Base-by-base conservation (phyloP, 2,888 invertebrate genomes). In the Acleris cristana region DNA sequence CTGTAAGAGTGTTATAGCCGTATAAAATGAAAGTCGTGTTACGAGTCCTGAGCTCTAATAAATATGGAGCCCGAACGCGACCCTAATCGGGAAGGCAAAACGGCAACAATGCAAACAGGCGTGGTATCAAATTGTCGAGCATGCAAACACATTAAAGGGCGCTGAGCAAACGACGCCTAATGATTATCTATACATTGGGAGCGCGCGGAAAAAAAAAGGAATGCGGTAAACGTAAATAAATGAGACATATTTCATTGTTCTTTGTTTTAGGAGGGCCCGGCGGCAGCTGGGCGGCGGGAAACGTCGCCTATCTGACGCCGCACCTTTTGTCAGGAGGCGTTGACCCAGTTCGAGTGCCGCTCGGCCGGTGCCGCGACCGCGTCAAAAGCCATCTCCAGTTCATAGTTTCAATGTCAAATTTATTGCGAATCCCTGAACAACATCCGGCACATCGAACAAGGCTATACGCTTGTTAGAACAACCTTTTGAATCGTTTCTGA, bases 1-100 rank as follows among this genome's bases (percentile, higher is more conserved):
- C 79, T 77, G 79, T 76, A 79, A 79, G 80, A 81, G 76, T 82
- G 78, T 79, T 84, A 83, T 87, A 85, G 84, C 76, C 81, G 85
- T 84, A 82, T 89, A 88, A 90, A 91, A 89, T 83, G 87, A 90
- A 91, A 91, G 85, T 87, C 86, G 84, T 88, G 88, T 90, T 82
- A 82, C 80, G 84, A 87, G 86, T 85, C 84, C 83, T 86, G 85
- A 88, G 88, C 87, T 89, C 87, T 88, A 88, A 90, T 90, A 90
- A 91, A 90, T 89, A 88, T 86, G 85, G 85, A 88, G 87, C 87
- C 87, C 87, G 83, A 89, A 89, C 86, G 82, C 87, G 87, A 88
- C 90, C 92, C 88, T 90, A 90, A 90, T 89, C 92, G 88, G 81
- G 86, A 89, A 89, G 88, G 89, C 87, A 90, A 88, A 90, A 89